Conservation (phyloP, 2,113 vertebrate genomes). For the Rana temporaria region DNA sequence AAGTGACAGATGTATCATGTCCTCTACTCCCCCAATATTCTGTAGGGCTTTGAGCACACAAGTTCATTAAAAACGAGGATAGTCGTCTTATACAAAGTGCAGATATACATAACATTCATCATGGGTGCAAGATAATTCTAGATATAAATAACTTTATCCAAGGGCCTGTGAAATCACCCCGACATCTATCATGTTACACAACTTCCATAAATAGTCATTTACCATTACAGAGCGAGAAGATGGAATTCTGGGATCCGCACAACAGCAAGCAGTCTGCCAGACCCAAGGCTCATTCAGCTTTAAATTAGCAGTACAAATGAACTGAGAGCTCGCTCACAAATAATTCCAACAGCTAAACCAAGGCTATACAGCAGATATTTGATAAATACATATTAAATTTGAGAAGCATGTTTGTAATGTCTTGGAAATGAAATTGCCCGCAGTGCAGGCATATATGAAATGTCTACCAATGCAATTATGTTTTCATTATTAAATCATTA, state of each 20-base stretch:
- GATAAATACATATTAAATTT: background rate
- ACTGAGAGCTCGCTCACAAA: background rate
- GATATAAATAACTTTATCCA: slow-evolving; percentile 37
- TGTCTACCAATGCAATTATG: no score
- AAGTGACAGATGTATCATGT: slow-evolving; percentile 30
- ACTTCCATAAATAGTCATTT: slow-evolving; percentile 39
- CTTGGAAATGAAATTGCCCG: background rate
- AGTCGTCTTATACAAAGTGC: slow-evolving; percentile 13
- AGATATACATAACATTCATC: slow-evolving; percentile 38
- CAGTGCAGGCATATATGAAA: no score
- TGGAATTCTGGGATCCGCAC: background rate
- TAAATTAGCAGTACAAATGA: background rate
- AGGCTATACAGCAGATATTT: background rate
- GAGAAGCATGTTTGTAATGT: background rate
- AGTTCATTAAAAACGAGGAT: slow-evolving; percentile 25
- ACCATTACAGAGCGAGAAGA: slow-evolving; percentile 18
- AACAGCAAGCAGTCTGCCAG: background rate
- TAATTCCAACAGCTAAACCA: background rate
- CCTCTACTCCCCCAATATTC: background rate
- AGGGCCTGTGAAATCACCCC: slow-evolving; percentile 31
- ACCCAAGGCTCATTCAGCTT: background rate
- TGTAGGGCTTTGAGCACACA: background rate
- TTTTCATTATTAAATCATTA: no score
- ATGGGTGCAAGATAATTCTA: background rate
- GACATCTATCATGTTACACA: slow-evolving; percentile 8